Conservation (phyloP, 2,797 vertebrate species). For the Eulemur coronatus region DNA sequence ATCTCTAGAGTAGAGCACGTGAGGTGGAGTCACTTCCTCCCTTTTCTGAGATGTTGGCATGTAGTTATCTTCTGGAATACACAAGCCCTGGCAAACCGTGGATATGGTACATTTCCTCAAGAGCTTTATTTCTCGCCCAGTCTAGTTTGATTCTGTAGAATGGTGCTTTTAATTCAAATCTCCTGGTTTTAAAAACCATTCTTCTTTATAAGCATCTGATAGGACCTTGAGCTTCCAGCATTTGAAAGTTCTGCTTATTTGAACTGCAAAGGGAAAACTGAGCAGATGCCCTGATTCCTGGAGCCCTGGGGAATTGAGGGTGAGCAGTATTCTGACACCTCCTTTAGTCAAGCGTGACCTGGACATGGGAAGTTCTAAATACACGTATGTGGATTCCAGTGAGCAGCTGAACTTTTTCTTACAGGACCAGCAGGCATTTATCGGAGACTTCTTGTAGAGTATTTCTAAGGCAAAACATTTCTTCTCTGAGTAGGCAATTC, state of each 20-base stretch:
- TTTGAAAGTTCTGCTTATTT: not conserved
- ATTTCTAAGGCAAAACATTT: not conserved
- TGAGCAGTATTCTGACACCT: not conserved
- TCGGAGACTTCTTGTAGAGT: not conserved
- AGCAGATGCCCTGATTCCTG: not conserved
- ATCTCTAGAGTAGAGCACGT: not conserved
- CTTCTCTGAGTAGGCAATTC: not conserved
- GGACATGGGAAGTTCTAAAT: not conserved
- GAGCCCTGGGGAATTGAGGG: not conserved
- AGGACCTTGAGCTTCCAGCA: not conserved
- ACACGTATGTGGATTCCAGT: not conserved
- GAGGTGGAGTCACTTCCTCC: not conserved
- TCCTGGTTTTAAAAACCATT: not conserved
- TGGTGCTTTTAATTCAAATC: not conserved
- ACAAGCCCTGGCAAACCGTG: not conserved
- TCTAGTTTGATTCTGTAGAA: not conserved
- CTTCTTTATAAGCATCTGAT: not conserved
- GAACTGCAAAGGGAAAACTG: not conserved
- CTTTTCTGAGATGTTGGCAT: not conserved
- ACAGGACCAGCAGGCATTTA: not conserved
- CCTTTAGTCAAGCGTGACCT: not conserved
- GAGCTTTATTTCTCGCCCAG: not conserved
- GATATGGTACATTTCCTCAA: not conserved
- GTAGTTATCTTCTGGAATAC: not conserved
- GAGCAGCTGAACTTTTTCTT: not conserved